A percentile compares a stretch with the other conserved stretches of the same genome.
These are phyloP conservation scores for Chymomyza procnemis DNA, from an alignment of 2,888 invertebrate species.

Conservation along the genomic window DNA sequence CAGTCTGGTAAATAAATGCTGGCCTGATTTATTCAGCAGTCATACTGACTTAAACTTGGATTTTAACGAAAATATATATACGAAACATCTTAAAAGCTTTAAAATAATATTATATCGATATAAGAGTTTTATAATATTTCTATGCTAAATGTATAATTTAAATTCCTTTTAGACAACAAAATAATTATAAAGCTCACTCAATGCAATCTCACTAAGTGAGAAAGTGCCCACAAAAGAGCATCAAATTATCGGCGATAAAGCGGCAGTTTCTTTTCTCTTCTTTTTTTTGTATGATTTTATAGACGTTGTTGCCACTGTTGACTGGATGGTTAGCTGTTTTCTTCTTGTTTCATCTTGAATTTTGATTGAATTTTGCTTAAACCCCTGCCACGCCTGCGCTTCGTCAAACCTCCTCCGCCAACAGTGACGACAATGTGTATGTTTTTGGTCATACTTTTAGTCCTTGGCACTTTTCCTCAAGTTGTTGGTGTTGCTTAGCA, in stretches of 20 bases:
- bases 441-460: neutral
- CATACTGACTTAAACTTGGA: no score
- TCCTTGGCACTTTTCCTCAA: neutral
- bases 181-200: no score
- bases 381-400: neutral
- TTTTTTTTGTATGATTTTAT: neutral
- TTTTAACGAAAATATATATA: no score
- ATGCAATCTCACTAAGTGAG: no score
- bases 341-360: conserved; percentile 19
- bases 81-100: no score
- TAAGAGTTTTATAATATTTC: no score
- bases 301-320: neutral
- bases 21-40: no score
- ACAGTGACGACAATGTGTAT: neutral
- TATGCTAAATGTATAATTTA: no score
- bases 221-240: conserved; percentile 1
- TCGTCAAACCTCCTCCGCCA: no score
- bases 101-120: no score
- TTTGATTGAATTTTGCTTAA: conserved; percentile 25
- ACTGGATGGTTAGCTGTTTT: neutral
- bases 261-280: conserved; percentile 14
- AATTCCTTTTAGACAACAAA: no score
- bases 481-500: neutral
- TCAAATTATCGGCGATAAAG: neutral
- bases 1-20: no score